phyloP scores from a whole-genome alignment of 2,797 vertebrate genomes.

The Sphenodon punctatus region DNA sequence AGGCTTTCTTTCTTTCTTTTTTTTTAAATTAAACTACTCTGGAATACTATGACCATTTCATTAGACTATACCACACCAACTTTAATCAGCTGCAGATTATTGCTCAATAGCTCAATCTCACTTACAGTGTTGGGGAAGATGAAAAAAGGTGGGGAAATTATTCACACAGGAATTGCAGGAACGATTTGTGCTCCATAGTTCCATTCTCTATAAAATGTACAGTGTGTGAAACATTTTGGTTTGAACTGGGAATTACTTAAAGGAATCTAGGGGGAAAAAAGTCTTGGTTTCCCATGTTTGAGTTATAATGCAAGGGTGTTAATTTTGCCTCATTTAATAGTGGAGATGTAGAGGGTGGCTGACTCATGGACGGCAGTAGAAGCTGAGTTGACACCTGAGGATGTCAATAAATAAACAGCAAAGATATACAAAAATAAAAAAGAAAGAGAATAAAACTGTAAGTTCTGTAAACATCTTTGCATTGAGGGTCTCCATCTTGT shows the following conservation, averaged over 20 bases:
- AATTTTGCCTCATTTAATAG: background rate
- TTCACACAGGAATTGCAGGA: background rate
- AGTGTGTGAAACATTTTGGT: background rate
- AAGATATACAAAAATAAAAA: too few relatives aligned
- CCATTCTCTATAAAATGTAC: background rate
- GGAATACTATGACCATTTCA: conserved; percentile 38
- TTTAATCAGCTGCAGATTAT: conserved; percentile 41
- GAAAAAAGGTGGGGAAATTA: background rate
- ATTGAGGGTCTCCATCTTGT: too few relatives aligned
- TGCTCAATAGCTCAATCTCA: conserved; percentile 26
- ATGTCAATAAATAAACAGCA: too few relatives aligned
- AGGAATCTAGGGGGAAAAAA: background rate
- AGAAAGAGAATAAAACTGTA: too few relatives aligned
- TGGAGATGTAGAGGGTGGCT: too few relatives aligned
- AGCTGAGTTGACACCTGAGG: too few relatives aligned
- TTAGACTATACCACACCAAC: conserved; percentile 23
- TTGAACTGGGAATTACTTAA: background rate
- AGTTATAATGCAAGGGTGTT: background rate
- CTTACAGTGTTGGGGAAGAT: background rate
- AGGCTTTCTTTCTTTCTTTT: conserved; percentile 7
- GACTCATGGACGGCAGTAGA: too few relatives aligned
- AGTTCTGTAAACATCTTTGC: too few relatives aligned
- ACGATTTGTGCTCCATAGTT: background rate
- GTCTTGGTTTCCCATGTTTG: background rate
- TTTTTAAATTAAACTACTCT: background rate